Conservation (phyloP, 2,113 vertebrate genomes). For the Dromiciops gliroides region DNA sequence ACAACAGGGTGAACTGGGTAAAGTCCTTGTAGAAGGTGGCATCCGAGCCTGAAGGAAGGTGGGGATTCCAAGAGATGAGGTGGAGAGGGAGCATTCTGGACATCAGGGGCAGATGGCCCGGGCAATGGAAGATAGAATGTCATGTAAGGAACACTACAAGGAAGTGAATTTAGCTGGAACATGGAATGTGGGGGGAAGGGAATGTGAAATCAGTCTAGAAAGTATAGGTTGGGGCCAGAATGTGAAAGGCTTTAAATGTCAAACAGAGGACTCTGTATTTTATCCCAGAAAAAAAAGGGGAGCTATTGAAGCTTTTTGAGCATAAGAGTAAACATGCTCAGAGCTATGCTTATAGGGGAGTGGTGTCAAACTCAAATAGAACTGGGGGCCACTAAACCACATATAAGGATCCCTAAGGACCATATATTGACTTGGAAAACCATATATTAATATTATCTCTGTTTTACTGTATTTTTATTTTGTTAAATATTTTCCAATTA, state of each 20-base stretch:
- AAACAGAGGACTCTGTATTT: not conserved
- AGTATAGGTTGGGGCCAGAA: not conserved
- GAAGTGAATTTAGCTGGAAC: not conserved
- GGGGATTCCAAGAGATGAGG: no score
- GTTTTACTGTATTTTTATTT: not conserved
- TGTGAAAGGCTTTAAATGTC: not conserved
- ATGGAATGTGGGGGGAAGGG: not conserved
- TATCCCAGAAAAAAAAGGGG: not conserved
- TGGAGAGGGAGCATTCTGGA: no score
- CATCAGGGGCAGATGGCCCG: no score
- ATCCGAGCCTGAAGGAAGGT: no score
- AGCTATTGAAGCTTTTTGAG: not conserved
- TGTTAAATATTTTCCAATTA: not conserved
- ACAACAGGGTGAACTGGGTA: not conserved
- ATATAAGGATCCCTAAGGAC: not conserved
- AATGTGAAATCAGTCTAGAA: not conserved
- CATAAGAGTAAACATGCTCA: not conserved
- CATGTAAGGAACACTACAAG: no score
- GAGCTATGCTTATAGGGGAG: not conserved
- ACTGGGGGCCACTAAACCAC: not conserved
- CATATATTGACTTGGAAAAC: not conserved
- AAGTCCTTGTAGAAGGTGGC: not conserved
- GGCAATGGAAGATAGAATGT: no score
- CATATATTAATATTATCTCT: not conserved
- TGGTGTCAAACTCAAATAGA: not conserved